These are phyloP conservation scores for Melinopterus prodromus DNA, from an alignment of 2,888 invertebrate genomes.

Conservation along the genomic window DNA sequence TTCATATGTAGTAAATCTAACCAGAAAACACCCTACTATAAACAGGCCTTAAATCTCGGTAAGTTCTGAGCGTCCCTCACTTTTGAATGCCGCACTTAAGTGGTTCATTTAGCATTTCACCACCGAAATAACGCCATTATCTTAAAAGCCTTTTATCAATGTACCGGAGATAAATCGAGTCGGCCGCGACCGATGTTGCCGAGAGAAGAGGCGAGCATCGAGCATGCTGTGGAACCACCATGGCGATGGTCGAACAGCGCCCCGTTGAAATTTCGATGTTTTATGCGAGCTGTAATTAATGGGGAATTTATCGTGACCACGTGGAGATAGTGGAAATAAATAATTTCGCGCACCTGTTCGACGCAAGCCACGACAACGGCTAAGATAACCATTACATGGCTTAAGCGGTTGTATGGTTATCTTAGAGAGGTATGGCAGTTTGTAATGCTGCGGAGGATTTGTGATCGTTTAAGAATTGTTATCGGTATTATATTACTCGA, in stretches of 20 bases:
- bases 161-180: conserved; percentile 29
- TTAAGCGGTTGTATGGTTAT: neutral
- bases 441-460: neutral
- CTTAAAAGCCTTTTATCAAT: conserved; percentile 43
- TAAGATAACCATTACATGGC: neutral
- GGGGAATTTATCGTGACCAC: neutral
- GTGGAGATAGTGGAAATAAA: neutral
- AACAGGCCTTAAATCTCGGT: conserved; percentile 21
- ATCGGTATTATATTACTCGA: no score
- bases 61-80: neutral
- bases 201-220: conserved; percentile 17
- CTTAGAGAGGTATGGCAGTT: neutral
- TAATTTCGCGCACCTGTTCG: conserved; percentile 4
- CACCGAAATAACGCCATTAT: conserved; percentile 41
- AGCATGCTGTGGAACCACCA: neutral
- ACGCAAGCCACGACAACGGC: neutral
- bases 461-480: neutral
- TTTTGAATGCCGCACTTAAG: conserved; percentile 38
- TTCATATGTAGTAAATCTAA: no score
- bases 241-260: neutral
- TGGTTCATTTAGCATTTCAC: conserved; percentile 43
- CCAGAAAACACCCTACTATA: conserved; percentile 25
- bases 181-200: conserved; percentile 16
- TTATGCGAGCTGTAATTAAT: neutral
- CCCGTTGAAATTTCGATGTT: conserved; percentile 4